Base-by-base conservation (phyloP, 2,797 vertebrate genomes). In the Gallinago solitaria region DNA sequence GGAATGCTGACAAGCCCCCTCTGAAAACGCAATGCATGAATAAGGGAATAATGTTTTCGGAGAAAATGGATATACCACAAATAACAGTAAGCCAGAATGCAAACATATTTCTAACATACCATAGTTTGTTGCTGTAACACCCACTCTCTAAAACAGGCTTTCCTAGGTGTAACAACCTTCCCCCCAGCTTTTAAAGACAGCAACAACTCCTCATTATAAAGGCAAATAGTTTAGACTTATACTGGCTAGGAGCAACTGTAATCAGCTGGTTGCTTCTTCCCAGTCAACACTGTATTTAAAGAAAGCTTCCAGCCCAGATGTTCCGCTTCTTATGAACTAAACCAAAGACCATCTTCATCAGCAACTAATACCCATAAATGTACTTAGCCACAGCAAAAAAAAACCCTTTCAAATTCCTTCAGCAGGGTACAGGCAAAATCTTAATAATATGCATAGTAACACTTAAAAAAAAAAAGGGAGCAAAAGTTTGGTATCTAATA, bases 401-500 rank as follows among this genome's bases (percentile, higher is more conserved):
- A 39, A 14, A 35, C 17, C 13, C 61, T 94, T 91, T 16, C 64
- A 54, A 93, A 94, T 56, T 75, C 80, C 63, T 89, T 83, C 65
- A 94, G 70, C 63, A 69, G 27, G 39, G 9, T n/a, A 76, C 7
- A 82, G n/a, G 59, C 59, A 89, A 95, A 96, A 95, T 90, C 89
- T 93, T 97, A 96, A 95, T 95, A 97, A 96, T 91, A 96, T 32
- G 92, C 81, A 96, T 27, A 78, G 82, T 86, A 96, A 93, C 16
- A 3, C 35, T 68, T 8, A 33, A 89, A 95, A 85, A 90, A 95
- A 68, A 95, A 79, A 89, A 64, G 1, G 6, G 19, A 75, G 83
- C 28, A 96, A 53, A 97, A 98, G 95, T 98, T 97, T 97, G 84
- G 57, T 95, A 97, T 97, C 97, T 96, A 83, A 95, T 93, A 92